A percentile compares a stretch with the other conserved stretches of the same genome.
Conservation (phyloP, 2,888 invertebrate genomes). For the Archaeoteleia sp. region DNA sequence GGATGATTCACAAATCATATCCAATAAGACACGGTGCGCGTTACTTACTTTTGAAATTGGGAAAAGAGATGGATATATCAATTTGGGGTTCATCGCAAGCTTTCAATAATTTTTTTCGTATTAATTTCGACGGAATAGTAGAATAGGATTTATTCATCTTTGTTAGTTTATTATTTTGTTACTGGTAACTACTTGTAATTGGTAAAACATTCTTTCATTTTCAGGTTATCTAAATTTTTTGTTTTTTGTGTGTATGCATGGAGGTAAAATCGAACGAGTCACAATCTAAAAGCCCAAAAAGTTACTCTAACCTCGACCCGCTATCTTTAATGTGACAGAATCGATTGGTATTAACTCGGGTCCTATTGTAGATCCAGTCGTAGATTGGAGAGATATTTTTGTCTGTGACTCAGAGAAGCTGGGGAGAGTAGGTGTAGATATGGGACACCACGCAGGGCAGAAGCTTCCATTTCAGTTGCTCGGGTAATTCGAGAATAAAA, state of each 20-base stretch:
- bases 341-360: conserved; percentile 37
- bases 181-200: no score
- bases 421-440: conserved; percentile 44
- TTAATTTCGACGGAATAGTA: no score
- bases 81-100: no score
- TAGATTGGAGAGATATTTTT: conserved; percentile 38
- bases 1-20: conserved; percentile 73
- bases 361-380: conserved; percentile 42
- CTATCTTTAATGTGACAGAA: conserved; percentile 25
- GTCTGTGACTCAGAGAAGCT: conserved; percentile 37
- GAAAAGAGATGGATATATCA: conserved; percentile 19
- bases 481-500: conserved; percentile 50
- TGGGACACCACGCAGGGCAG: conserved; percentile 26
- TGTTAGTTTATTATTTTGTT: no score
- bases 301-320: conserved; percentile 5
- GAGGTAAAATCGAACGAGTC: conserved; percentile 4
- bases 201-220: no score
- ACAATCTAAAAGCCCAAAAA: conserved; percentile 13
- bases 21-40: conserved; percentile 56
- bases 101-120: no score
- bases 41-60: conserved; percentile 38
- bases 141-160: no score
- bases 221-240: not conserved
- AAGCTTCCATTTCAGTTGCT: conserved; percentile 40
- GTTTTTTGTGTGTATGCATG: not conserved